phyloP scores from a whole-genome alignment of 35 echinoderm and acorn worm genomes.

The Antedon bifida region DNA sequence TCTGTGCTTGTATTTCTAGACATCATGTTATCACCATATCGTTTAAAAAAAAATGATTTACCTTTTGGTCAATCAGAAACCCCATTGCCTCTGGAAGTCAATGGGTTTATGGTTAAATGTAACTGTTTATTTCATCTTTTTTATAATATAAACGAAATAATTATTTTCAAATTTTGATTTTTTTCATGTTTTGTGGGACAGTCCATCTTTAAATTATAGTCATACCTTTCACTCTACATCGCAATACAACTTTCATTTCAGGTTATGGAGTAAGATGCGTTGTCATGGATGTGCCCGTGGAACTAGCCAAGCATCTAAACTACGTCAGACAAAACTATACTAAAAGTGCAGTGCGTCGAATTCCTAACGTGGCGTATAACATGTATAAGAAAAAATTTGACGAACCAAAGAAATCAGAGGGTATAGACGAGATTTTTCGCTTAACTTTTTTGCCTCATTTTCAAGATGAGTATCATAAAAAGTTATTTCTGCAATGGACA shows the following conservation, averaged over 20 bases:
- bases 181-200: no score
- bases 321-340: slow-evolving; percentile 51
- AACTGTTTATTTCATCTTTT: no score
- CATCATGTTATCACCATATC: no score
- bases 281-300: slow-evolving; percentile 39
- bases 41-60: no score
- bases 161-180: no score
- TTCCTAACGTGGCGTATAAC: slow-evolving; percentile 68
- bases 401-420: slow-evolving; percentile 37
- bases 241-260: not conserved
- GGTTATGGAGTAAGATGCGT: slow-evolving; percentile 61
- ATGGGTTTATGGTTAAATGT: no score
- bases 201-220: no score
- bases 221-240: no score
- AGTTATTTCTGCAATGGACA: slow-evolving; percentile 66
- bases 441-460: slow-evolving; percentile 66
- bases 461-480: slow-evolving; percentile 48
- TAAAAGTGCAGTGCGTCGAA: slow-evolving; percentile 43
- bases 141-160: no score
- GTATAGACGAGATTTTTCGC: slow-evolving; percentile 43
- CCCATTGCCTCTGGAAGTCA: no score
- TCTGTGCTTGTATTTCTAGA: no score
- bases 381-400: slow-evolving; percentile 93
- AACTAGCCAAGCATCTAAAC: slow-evolving; percentile 75
- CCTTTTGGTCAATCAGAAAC: no score